A percentile compares a stretch with the other conserved stretches of the same genome.
Conservation (phyloP, 1,140 invertebrate species). For the Daktulosphaira vitifoliae region DNA sequence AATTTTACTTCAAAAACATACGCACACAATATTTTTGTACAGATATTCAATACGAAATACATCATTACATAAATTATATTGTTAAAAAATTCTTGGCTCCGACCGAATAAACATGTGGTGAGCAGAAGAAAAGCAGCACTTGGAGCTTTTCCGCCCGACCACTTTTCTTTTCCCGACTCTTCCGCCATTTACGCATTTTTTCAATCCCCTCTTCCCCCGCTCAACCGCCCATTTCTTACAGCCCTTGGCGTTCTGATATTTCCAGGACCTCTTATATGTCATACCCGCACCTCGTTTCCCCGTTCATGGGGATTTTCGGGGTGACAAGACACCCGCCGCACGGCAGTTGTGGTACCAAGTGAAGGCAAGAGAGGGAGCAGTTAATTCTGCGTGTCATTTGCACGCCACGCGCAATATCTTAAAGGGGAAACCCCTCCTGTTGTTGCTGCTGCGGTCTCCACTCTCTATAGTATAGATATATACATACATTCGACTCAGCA, state of each 20-base stretch:
- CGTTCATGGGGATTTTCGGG: conserved; percentile 15
- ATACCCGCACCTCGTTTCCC: not conserved
- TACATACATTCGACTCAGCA: conserved; percentile 2
- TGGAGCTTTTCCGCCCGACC: conserved; percentile 30
- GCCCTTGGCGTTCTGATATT: conserved; percentile 18
- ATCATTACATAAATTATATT: too few species aligned
- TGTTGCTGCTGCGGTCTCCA: not conserved
- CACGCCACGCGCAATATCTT: conserved; percentile 24
- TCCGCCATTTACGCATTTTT: conserved; percentile 31
- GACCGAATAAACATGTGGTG: not conserved
- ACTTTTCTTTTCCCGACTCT: conserved; percentile 19
- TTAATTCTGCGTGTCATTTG: conserved; percentile 33
- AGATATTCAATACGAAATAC: too few species aligned
- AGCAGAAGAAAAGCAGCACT: conserved; percentile 18
- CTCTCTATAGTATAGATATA: too few species aligned
- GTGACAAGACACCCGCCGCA: conserved; percentile 24
- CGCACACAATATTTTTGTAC: too few species aligned
- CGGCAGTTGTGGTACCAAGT: not conserved
- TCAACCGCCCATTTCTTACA: not conserved
- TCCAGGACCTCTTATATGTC: conserved; percentile 31
- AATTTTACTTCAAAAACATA: too few species aligned
- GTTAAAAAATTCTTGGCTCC: conserved; percentile 7
- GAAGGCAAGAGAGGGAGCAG: conserved; percentile 10
- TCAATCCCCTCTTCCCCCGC: not conserved
- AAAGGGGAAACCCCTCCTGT: conserved; percentile 17